Evolutionary conservation across 1,140 invertebrate species (phyloP), one percentile per base, ranked within the genome.

Genomic region (Euglossa dilemma): DNA sequence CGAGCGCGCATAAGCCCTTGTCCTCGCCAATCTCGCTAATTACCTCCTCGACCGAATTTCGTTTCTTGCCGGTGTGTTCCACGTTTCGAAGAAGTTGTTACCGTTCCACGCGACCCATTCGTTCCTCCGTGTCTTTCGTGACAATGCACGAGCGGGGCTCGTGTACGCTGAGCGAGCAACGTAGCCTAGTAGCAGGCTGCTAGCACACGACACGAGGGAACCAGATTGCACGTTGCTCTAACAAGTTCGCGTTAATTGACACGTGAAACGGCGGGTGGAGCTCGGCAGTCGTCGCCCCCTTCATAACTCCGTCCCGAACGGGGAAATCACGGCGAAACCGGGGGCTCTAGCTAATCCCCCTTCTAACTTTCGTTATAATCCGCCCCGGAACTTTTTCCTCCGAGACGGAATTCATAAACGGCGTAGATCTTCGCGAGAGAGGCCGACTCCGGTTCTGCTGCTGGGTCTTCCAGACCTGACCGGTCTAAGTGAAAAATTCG

Each of bases 171-270:
- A 54, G 20, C 25, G 23, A 63, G 43, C 28, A 64, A 18, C 45
- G 20, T 36, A 36, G 36, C 36, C n/a, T n/a, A n/a, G n/a, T 36
- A 36, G 36, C 36, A 36, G 36, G 36, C 36, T 36, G 36, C 36
- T 36, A 4, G 36, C 36, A 12, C 36, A 47, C 71, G 54, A 73
- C 54, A 73, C 59, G 45, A n/a, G 61, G 20, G 36, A 76, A 52
- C 74, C 47, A 66, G 74, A 63, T 76, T 52, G 74, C 45, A 54
- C 75, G 63, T 52, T 52, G 66, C 43, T 7, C 66, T 59, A 79
- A 70, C 66, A 79, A 79, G 76, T 79, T 71, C 52, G 47, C 66
- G 71, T 64, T 80, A 80, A 80, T 80, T 74, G 78, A 64, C 69
- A 73, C 28, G 50, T n/a, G 69, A 64, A 63, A 73, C 50, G 20